phyloP scores from a whole-genome alignment of 2,888 invertebrate genomes.

The Opisthograptis luteolata region DNA sequence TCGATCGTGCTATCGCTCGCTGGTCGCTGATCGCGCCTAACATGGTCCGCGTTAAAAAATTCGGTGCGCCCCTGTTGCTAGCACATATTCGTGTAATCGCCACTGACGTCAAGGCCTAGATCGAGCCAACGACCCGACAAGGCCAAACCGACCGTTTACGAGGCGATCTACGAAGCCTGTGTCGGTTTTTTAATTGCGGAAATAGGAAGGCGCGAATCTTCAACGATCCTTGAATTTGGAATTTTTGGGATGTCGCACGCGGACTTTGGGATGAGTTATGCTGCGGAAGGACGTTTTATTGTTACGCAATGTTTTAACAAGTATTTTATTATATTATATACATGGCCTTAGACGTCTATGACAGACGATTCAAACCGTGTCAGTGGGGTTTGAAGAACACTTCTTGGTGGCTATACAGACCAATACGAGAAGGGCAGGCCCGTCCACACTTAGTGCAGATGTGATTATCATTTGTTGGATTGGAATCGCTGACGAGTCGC shows the following conservation, averaged over 20 bases:
- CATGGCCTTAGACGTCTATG: too few relatives aligned
- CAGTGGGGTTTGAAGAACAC: too few relatives aligned
- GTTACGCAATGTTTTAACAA: too few relatives aligned
- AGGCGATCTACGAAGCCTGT: slow-evolving; percentile 33
- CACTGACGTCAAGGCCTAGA: slow-evolving; percentile 65
- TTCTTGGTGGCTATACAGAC: too few relatives aligned
- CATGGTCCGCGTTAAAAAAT: slow-evolving; percentile 24
- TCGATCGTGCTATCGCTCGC: slow-evolving; percentile 17
- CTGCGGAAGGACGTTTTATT: not conserved
- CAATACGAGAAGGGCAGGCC: too few relatives aligned
- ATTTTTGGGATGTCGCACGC: slow-evolving; percentile 27
- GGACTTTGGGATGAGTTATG: not conserved
- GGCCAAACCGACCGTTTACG: slow-evolving; percentile 62
- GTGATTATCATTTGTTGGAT: too few relatives aligned
- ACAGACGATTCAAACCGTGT: too few relatives aligned
- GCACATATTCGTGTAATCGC: slow-evolving; percentile 40
- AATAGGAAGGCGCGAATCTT: slow-evolving; percentile 38
- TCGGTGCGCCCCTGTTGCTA: slow-evolving; percentile 44
- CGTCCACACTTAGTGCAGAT: too few relatives aligned
- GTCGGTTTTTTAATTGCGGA: slow-evolving; percentile 37
- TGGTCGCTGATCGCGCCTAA: slow-evolving; percentile 20
- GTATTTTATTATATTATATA: too few relatives aligned
- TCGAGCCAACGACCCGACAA: slow-evolving; percentile 68
- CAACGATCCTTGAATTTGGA: slow-evolving; percentile 35
- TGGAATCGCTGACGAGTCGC: too few relatives aligned